Evolutionary conservation across 2,113 vertebrate genomes (phyloP), one percentile per base, ranked within the genome.

Genomic region (Vidua macroura): DNA sequence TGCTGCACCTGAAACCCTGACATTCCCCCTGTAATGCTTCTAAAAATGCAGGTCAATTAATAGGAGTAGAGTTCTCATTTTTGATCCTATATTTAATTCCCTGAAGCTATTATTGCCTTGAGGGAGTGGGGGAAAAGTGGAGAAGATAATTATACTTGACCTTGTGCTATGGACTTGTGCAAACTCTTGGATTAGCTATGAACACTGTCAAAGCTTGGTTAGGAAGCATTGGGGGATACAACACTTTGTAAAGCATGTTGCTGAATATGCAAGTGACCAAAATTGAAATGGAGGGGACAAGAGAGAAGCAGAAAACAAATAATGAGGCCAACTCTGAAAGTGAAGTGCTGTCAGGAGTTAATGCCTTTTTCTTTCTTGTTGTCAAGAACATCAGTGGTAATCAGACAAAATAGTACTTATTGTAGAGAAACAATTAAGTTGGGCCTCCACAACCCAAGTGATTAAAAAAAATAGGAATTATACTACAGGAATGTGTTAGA

Each of bases 71-170:
- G 43, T 73, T 79, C 48, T 89, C 86, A 84, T 85, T 93, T 95
- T 66, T 77, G 59, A 69, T 63, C 73, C 88, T 28, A n/a, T 94
- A 30, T 85, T 80, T 93, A 94, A 89, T 82, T 90, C 80, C 37
- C 56, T 41, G 27, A 31, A 62, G 88, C 76, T 77, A 64, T 89
- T 92, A 92, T 28, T 86, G 51, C 79, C 88, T 90, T 94, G 63
- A 73, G 87, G 77, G 80, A 89, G 18, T 28, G 14, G 64, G 9
- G 23, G 37, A 33, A 72, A 95, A 83, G 41, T 28, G 16, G 49
- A 93, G 93, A 89, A 85, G 94, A 76, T 94, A 66, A 90, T 94
- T 87, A 79, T 75, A 73, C 77, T 91, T 82, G 92, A 84, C 92
- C 93, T 81, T 46, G 69, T 28, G 7, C 56, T 52, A 11, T 37